Base-by-base conservation (phyloP, 2,797 vertebrate species). In the Rhinogobio ventralis region DNA sequence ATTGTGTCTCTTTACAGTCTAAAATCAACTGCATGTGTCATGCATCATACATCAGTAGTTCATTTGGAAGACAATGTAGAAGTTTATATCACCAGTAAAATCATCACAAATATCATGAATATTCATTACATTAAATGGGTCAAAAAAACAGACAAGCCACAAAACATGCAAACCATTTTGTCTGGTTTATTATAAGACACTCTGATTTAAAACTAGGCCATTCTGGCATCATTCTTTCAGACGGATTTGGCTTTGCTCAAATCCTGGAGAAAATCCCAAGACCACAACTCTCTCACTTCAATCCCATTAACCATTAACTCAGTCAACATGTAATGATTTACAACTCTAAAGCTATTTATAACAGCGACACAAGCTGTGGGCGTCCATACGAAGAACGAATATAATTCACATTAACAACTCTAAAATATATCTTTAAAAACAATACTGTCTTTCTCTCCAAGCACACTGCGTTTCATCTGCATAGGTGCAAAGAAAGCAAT, bases 271-370 rank as follows among this genome's bases (percentile, higher is more conserved):
- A 69, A 68, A 82, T 68, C 66, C 72, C 62, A 8, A 33, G 71
- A 71, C 23, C 39, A 20, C 36, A 74, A 76, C 69, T 78, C 73
- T 36, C 33, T 60, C 79, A 4, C 73, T 79, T 67, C 55, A 51
- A 77, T 67, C 64, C 19, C 28, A 68, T 80, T 71, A 82, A 74
- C 85, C 74, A 85, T 86, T 87, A 87, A 82, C 83, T 68, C 68
- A 25, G 36, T 39, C 55, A 23, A 55, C 60, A 36, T 46, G 60
- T 62, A 72, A 86, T 88, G 87, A 88, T 87, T 87, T 79, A 84
- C 73, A 66, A 57, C 45, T 39, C 74, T 71, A 71, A 45, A 79
- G 53, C 15, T 13, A 75, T 84, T 76, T 69, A 75, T 86, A 80
- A 53, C 75, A 33, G 73, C 39, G 36, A 0, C 73, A 71, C 46